Evolutionary conservation across 2,888 invertebrate genomes (phyloP), one percentile per base, ranked within the genome.

Genomic region (Euphydryas editha): DNA sequence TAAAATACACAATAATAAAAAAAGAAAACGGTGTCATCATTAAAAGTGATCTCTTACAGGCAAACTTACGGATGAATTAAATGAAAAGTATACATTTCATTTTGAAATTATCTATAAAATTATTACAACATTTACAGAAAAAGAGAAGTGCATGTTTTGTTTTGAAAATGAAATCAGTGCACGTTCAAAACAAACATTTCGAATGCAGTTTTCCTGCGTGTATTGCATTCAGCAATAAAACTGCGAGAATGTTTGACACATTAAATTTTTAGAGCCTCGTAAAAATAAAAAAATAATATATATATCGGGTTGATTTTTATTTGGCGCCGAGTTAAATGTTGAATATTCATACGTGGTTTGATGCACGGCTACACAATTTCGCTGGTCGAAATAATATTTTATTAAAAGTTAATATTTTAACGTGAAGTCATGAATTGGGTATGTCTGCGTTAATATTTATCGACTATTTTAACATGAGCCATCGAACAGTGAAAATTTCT

Each of bases 241-340:
- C 49, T 61, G 44, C 65, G 65, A 72, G 75, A 76, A 68, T 72
- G 68, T 77, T 74, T 68, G 70, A 67, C 69, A 66, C 75, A 80
- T 81, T 76, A 79, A 80, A 80, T 73, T 80, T 83, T 84, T 78
- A 84, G 76, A 76, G 76, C 75, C 65, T 80, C 82, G 77, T 86
- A 83, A 85, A 74, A 67, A 68, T 56, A 69, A 65, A 67, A 83
- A 85, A 74, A 66, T 67, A 57, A 69, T 63, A 67, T 58, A 68
- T 82, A 79, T 75, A 79, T 79, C 74, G 72, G n/a, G 69, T 63
- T 47, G 72, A 71, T 76, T 81, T 83, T 81, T 80, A 79, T 80
- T 78, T 76, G 68, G 66, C 68, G 64, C 56, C 61, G 62, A 72
- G 71, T 78, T 75, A 76, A 68, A 70, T 65, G 72, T 67, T 74